Conservation (phyloP, 2,113 vertebrate species). For the Aldabrachelys gigantea region DNA sequence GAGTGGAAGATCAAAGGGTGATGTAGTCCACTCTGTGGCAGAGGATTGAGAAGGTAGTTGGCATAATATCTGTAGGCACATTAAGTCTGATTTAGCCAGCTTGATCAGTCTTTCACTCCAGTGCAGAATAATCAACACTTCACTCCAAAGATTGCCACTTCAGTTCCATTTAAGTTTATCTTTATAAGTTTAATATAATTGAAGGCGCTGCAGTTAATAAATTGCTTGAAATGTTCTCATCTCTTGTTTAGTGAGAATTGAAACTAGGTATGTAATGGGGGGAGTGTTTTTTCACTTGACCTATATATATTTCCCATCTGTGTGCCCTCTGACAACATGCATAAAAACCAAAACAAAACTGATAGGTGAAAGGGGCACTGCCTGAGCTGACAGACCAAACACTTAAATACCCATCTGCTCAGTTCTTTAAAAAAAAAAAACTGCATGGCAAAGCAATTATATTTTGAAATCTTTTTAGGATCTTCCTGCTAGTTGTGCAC, state of each 20-base stretch:
- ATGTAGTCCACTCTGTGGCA: neutral
- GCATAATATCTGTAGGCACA: neutral
- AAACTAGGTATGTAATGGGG: neutral
- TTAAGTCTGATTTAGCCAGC: neutral
- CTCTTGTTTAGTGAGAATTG: neutral
- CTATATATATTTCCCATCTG: slow-evolving; percentile 54
- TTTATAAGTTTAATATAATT: neutral
- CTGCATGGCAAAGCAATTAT: slow-evolving; percentile 40
- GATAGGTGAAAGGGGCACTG: slow-evolving; percentile 53
- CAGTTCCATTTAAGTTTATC: neutral
- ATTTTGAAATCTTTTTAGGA: slow-evolving; percentile 66
- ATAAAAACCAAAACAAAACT: slow-evolving; percentile 66
- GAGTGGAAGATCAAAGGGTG: neutral
- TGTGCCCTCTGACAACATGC: slow-evolving; percentile 43
- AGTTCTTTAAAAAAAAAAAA: slow-evolving; percentile 35
- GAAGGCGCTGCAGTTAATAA: slow-evolving; percentile 10
- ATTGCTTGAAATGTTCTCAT: neutral
- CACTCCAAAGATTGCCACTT: neutral
- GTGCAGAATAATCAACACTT: neutral
- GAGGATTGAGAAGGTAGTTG: neutral
- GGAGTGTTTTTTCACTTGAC: slow-evolving; percentile 45
- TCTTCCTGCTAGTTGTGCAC: slow-evolving; percentile 38
- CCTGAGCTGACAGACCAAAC: slow-evolving; percentile 51
- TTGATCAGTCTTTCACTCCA: neutral
- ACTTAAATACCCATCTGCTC: slow-evolving; percentile 63